phyloP scores from a whole-genome alignment of 2,888 invertebrate species.

The Archaeoteleia sp. region DNA sequence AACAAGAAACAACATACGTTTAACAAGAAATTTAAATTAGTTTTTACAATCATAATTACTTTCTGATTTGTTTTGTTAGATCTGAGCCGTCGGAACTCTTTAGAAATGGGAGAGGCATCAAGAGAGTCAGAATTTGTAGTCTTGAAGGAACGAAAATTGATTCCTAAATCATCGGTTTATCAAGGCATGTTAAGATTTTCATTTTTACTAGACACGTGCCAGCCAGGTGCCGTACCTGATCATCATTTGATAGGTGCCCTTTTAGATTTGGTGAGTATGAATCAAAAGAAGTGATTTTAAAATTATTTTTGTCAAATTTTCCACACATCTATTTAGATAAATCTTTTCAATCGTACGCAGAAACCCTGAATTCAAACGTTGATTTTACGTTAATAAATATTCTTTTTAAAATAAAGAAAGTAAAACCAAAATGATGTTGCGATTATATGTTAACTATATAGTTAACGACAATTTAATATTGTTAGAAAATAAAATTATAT shows the following conservation, averaged over 20 bases:
- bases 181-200: constrained; percentile 94
- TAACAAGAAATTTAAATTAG: constrained; percentile 1
- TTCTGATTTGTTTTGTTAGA: constrained; percentile 73
- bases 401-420: constrained; percentile 8
- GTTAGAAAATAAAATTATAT: background rate
- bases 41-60: background rate
- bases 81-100: constrained; percentile 87
- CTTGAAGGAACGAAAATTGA: constrained; percentile 89
- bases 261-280: constrained; percentile 89
- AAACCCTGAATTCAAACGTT: no score
- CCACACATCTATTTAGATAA: constrained; percentile 3
- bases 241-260: constrained; percentile 95
- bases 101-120: constrained; percentile 86
- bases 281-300: no score
- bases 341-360: no score
- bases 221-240: constrained; percentile 97
- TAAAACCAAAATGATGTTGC: no score
- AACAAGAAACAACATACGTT: no score
- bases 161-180: constrained; percentile 85
- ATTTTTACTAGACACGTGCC: constrained; percentile 95
- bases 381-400: no score
- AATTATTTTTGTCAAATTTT: constrained; percentile 1
- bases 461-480: no score
- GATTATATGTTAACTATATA: no score
- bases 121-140: constrained; percentile 92